These are phyloP conservation scores for Callimico goeldii DNA, from an alignment of 2,797 vertebrate species.

Conservation along the genomic window DNA sequence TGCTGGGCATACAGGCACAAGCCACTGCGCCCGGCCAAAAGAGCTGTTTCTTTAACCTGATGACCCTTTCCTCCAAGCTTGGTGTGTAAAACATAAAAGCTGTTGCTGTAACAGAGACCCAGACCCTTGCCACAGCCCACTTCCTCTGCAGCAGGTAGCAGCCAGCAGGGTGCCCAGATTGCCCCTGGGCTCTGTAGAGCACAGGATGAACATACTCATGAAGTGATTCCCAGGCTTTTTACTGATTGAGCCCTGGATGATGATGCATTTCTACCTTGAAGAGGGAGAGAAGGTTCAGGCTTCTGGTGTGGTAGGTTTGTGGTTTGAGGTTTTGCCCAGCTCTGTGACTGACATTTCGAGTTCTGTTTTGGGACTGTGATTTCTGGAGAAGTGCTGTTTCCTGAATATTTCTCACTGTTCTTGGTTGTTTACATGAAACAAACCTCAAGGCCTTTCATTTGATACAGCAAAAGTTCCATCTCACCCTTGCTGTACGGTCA, in stretches of 20 bases:
- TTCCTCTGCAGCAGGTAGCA: background rate
- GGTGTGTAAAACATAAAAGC: background rate
- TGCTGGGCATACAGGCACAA: too few relatives aligned
- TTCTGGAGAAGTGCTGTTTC: background rate
- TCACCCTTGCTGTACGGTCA: background rate
- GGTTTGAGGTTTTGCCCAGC: background rate
- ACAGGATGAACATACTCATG: accelerated
- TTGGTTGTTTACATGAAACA: background rate
- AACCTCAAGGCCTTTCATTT: background rate
- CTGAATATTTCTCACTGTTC: background rate
- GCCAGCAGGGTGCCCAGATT: background rate
- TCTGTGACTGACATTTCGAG: background rate
- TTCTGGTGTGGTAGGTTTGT: background rate
- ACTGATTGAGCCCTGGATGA: background rate
- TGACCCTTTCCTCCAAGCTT: background rate
- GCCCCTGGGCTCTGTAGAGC: background rate
- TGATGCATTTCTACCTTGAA: background rate
- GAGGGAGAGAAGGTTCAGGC: background rate
- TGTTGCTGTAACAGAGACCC: background rate
- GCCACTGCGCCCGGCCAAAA: background rate
- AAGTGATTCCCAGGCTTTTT: accelerated
- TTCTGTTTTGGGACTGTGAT: background rate
- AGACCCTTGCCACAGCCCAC: background rate
- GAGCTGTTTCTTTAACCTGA: background rate
- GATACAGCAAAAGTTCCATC: background rate